Conservation (phyloP, 1,140 invertebrate genomes). For the Calliphora vicina region DNA sequence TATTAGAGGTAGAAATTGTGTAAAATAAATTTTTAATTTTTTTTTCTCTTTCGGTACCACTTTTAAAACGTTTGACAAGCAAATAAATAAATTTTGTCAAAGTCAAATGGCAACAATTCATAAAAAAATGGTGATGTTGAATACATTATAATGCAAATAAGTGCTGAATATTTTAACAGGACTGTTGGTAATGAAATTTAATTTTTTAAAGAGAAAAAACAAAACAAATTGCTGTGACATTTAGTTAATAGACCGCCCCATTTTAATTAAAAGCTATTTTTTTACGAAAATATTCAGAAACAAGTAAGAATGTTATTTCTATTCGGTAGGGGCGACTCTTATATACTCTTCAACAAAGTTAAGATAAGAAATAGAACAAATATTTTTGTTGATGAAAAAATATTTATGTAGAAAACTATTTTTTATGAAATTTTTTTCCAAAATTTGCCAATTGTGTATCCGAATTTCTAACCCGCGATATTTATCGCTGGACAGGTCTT, state of each 20-base stretch:
- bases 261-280: background rate
- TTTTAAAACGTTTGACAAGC: constrained; percentile 52
- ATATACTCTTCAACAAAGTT: too few species aligned
- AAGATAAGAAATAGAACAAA: too few species aligned
- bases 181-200: background rate
- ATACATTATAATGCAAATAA: background rate
- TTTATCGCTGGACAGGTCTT: too few species aligned
- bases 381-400: too few species aligned
- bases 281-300: too few species aligned
- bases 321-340: too few species aligned
- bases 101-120: background rate
- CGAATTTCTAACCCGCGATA: too few species aligned
- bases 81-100: constrained; percentile 60
- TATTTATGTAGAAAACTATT: too few species aligned
- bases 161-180: background rate
- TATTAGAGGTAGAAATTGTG: background rate
- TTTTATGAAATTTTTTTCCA: too few species aligned
- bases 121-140: background rate
- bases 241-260: background rate
- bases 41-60: background rate
- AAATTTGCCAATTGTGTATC: too few species aligned
- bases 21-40: background rate
- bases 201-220: background rate
- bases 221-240: background rate
- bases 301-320: too few species aligned